Base-by-base conservation (phyloP, 92 coral and sea anemone species). In the Galaxea fascicularis region DNA sequence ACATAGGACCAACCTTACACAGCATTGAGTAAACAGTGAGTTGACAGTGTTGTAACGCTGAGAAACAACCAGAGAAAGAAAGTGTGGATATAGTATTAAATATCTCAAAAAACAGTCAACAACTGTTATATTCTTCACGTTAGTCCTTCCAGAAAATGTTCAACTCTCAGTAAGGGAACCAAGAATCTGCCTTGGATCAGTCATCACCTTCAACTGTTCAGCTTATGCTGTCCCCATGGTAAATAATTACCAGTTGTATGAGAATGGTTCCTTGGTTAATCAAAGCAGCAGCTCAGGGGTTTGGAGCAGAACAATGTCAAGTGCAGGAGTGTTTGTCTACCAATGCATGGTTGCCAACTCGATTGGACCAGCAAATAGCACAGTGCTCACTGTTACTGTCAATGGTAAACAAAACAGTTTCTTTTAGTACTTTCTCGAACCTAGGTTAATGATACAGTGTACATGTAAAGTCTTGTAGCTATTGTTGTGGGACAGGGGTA, bases 301-400 rank as follows among this genome's bases (percentile, higher is more conserved):
- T 16, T 64, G 74, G 72, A 25, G 3, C 10, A 52, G 41, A 72
- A 12, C 52, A 25, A 26, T 54, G 44, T 75, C 62, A 18, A 28
- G 4, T 31, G 51, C 51, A 15, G 93, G 93, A 1, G 24, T n/a
- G 15, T 49, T 49, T 51, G 27, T 59, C 22, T 85, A 90, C 59
- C 80, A 54, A 27, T 90, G 93, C 41, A 76, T 20, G 82, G 87
- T 87, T 35, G 65, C 44, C 25, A 89, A 85, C 82, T 22, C 60
- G 4, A 52, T 65, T 16, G 93, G 93, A 62, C 63, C 56, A 45
- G 80, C 88, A 15, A 62, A 4, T 8, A 79, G 76, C 83, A 52
- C 74, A 8, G 79, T 69, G 47, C 71, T 79, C 16, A 15, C 59
- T 1, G 76, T 85, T 28, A 15, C 67, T 10, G 65, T 76, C 4